A percentile compares a stretch with the other conserved stretches of the same genome.
These are phyloP conservation scores for Agrypnia vestita DNA, from an alignment of 1,140 invertebrate genomes.

Conservation along the genomic window DNA sequence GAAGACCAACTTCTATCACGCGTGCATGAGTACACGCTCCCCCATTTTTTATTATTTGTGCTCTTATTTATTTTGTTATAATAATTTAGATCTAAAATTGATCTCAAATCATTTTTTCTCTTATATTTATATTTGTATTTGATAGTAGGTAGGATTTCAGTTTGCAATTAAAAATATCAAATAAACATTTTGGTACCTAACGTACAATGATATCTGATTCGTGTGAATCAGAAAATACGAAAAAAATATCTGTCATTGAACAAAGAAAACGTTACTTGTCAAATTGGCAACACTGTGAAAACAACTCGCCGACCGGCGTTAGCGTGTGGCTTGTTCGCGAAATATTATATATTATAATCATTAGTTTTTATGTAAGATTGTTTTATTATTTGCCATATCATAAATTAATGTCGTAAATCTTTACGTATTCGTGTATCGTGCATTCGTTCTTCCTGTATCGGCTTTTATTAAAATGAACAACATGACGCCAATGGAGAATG, in stretches of 20 bases:
- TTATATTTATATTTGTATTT: too few species aligned
- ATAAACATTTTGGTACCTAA: too few species aligned
- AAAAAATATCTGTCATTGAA: conserved; percentile 50
- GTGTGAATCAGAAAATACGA: conserved; percentile 32
- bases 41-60: too few species aligned
- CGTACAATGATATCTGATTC: background rate
- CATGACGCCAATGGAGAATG: conserved; percentile 66
- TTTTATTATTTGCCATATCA: conserved; percentile 1
- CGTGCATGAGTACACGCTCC: too few species aligned
- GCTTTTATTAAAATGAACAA: conserved; percentile 39
- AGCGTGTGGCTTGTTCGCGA: conserved; percentile 46
- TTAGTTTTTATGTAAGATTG: background rate
- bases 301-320: conserved; percentile 52
- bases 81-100: too few species aligned
- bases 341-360: conserved; percentile 22
- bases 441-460: conserved; percentile 14
- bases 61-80: too few species aligned
- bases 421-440: conserved; percentile 1
- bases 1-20: too few species aligned
- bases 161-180: too few species aligned
- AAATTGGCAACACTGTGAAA: conserved; percentile 53
- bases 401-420: conserved; percentile 27
- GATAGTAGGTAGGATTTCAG: too few species aligned
- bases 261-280: conserved; percentile 43
- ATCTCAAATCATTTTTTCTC: too few species aligned